These are phyloP conservation scores for Lasiommata megera DNA, from an alignment of 2,888 invertebrate genomes.

Conservation along the genomic window DNA sequence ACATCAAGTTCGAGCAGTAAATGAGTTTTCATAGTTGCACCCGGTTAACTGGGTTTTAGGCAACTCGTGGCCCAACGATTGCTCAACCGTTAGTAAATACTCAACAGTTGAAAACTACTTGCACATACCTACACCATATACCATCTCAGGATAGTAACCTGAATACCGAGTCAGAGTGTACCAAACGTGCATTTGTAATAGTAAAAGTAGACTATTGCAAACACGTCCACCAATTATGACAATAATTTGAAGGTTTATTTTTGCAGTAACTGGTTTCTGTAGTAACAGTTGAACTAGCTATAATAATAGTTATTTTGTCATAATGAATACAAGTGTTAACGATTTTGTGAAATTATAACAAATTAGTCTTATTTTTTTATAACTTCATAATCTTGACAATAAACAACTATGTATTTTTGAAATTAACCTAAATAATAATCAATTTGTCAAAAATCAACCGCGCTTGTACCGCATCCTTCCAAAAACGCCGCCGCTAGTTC, in stretches of 20 bases:
- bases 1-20: not conserved
- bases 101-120: not conserved
- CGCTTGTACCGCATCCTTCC: no score
- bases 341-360: no score
- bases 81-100: not conserved
- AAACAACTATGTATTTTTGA: no score
- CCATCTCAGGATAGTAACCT: not conserved
- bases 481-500: no score
- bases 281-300: no score
- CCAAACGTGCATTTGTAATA: constrained; percentile 1
- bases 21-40: not conserved
- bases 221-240: not conserved
- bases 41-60: not conserved
- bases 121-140: not conserved
- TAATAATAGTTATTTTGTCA: not conserved
- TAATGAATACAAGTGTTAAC: no score
- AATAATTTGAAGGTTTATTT: not conserved
- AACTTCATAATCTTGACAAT: no score
- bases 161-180: not conserved
- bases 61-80: not conserved
- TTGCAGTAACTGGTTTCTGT: not conserved
- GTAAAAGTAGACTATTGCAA: constrained; percentile 5
- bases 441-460: no score
- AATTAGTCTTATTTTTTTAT: no score
- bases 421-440: no score